Percentiles rank a stretch among this genome's conserved stretches.
phyloP scores from a whole-genome alignment of 1,140 invertebrate genomes.

The Anagrus nilaparvatae region DNA sequence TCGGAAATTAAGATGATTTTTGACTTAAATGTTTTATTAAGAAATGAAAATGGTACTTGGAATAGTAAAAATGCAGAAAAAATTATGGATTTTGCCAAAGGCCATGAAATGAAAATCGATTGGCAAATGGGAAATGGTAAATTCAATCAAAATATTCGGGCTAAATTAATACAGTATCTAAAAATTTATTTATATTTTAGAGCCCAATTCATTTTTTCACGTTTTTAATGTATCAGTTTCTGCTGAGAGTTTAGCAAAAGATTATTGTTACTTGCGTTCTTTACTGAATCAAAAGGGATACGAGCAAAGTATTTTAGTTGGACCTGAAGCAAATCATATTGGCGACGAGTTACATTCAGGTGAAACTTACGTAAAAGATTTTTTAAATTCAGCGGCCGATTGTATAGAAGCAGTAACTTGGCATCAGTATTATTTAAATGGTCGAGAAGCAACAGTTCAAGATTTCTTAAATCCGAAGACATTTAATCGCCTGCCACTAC shows the following conservation, averaged over 20 bases:
- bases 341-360: constrained; percentile 41
- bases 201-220: constrained; percentile 57
- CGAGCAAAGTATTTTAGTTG: constrained; percentile 48
- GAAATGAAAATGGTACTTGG: constrained; percentile 50
- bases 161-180: constrained; percentile 1
- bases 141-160: constrained; percentile 4
- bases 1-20: constrained; percentile 52
- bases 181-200: constrained; percentile 25
- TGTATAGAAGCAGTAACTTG: constrained; percentile 49
- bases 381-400: constrained; percentile 44
- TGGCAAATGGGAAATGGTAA: constrained; percentile 69
- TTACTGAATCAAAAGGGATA: constrained; percentile 47
- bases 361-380: constrained; percentile 47
- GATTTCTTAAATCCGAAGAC: constrained; percentile 56
- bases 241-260: constrained; percentile 48
- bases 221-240: constrained; percentile 48
- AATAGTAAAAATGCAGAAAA: constrained; percentile 51
- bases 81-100: constrained; percentile 50
- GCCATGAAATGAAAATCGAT: constrained; percentile 43
- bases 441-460: constrained; percentile 46
- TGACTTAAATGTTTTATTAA: constrained; percentile 55
- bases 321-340: constrained; percentile 48
- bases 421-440: constrained; percentile 73
- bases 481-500: constrained; percentile 50
- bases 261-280: constrained; percentile 48